Conservation (phyloP, 2,888 invertebrate species). For the Rhagium mordax region DNA sequence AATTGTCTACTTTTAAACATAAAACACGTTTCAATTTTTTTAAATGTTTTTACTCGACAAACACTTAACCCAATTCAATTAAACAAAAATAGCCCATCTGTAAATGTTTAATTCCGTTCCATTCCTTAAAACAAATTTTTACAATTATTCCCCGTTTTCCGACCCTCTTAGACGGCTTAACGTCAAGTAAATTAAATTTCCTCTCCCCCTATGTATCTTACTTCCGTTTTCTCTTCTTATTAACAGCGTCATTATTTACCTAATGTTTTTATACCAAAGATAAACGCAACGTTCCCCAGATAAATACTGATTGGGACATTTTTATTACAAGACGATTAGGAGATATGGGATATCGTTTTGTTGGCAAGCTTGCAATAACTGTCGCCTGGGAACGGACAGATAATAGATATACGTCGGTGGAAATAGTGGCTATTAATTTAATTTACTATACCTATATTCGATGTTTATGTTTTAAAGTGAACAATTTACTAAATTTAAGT, state of each 20-base stretch:
- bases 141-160: background rate
- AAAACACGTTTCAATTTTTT: too few relatives aligned
- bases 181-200: background rate
- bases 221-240: background rate
- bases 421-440: too few relatives aligned
- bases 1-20: too few relatives aligned
- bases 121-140: background rate
- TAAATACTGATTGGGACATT: background rate
- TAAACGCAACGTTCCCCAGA: background rate
- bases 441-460: too few relatives aligned
- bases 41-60: too few relatives aligned
- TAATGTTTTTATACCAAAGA: background rate
- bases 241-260: constrained; percentile 1
- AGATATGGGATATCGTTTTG: background rate
- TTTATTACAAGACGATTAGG: background rate
- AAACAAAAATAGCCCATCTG: too few relatives aligned
- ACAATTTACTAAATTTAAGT: too few relatives aligned
- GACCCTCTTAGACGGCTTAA: background rate
- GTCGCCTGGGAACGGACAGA: too few relatives aligned
- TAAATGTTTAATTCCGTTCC: background rate
- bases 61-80: too few relatives aligned
- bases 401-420: too few relatives aligned
- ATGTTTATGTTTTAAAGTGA: too few relatives aligned
- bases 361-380: background rate
- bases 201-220: background rate